phyloP scores from a whole-genome alignment of 2,113 vertebrate species.

The Nansenia antarctica region DNA sequence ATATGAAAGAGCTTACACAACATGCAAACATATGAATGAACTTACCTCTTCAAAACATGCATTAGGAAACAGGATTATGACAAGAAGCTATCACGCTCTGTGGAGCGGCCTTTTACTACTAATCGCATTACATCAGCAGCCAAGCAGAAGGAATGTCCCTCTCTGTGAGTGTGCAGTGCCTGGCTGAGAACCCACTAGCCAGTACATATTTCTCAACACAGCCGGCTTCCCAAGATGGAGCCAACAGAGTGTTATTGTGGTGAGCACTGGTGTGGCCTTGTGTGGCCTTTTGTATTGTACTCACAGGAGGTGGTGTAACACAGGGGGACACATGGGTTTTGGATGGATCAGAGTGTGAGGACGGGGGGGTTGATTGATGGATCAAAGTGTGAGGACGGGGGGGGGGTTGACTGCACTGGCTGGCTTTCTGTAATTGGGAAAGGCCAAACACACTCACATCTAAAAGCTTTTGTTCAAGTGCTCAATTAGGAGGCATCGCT shows the following conservation, averaged over 20 bases:
- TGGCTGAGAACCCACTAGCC: conserved; percentile 27
- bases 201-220: conserved; percentile 51
- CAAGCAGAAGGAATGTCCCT: not conserved
- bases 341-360: conserved; percentile 16
- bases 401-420: too few species aligned
- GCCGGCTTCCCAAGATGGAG: conserved; percentile 51
- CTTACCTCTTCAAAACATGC: too few species aligned
- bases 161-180: conserved; percentile 20
- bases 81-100: too few species aligned
- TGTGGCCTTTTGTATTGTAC: conserved; percentile 39
- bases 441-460: too few species aligned
- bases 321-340: conserved; percentile 25
- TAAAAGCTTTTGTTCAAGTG: too few species aligned
- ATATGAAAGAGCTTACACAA: too few species aligned
- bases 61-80: too few species aligned
- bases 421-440: too few species aligned
- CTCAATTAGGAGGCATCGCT: too few species aligned
- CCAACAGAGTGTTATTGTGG: conserved; percentile 39
- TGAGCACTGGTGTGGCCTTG: conserved; percentile 41
- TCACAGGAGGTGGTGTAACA: conserved; percentile 36
- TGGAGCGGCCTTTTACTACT: conserved; percentile 28
- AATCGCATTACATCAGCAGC: conserved; percentile 37
- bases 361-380: too few species aligned
- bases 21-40: too few species aligned
- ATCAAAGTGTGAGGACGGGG: too few species aligned